These are phyloP conservation scores for Epinotia bilunana DNA, from an alignment of 2,888 invertebrate genomes.

Conservation along the genomic window DNA sequence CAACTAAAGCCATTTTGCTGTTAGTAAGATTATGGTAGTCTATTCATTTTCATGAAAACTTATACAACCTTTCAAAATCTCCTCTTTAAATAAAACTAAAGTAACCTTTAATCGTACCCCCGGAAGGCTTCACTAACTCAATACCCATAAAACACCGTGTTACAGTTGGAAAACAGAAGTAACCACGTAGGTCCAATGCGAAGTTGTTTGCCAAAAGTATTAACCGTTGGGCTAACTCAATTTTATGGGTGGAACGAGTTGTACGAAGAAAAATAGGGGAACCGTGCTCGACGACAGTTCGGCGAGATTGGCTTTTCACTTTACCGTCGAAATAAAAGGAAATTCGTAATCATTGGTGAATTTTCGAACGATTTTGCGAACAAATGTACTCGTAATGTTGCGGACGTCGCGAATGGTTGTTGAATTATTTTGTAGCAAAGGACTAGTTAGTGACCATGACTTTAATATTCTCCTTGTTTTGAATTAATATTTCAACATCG, in stretches of 20 bases:
- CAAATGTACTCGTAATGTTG: slow-evolving; percentile 13
- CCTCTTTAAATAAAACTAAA: not conserved
- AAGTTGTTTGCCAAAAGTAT: slow-evolving; percentile 72
- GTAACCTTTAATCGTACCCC: not conserved
- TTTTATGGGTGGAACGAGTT: slow-evolving; percentile 70
- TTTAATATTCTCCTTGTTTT: not conserved
- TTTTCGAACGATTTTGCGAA: slow-evolving; percentile 43
- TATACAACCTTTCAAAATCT: no score
- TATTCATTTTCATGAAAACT: no score
- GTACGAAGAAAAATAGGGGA: slow-evolving; percentile 57
- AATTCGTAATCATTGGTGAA: slow-evolving; percentile 47
- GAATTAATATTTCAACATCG: not conserved
- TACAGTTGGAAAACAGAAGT: slow-evolving; percentile 35
- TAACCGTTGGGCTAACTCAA: slow-evolving; percentile 72
- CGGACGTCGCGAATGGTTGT: not conserved
- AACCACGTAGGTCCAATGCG: slow-evolving; percentile 36
- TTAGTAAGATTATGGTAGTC: no score
- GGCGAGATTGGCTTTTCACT: slow-evolving; percentile 63
- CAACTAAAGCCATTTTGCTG: no score
- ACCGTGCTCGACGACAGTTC: slow-evolving; percentile 52
- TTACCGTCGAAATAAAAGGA: slow-evolving; percentile 50
- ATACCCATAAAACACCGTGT: slow-evolving; percentile 29
- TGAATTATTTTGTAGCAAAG: not conserved
- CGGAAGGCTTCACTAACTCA: not conserved
- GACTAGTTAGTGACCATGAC: not conserved